phyloP scores from a whole-genome alignment of 2,888 invertebrate genomes.

The Pterobdella sp. region DNA sequence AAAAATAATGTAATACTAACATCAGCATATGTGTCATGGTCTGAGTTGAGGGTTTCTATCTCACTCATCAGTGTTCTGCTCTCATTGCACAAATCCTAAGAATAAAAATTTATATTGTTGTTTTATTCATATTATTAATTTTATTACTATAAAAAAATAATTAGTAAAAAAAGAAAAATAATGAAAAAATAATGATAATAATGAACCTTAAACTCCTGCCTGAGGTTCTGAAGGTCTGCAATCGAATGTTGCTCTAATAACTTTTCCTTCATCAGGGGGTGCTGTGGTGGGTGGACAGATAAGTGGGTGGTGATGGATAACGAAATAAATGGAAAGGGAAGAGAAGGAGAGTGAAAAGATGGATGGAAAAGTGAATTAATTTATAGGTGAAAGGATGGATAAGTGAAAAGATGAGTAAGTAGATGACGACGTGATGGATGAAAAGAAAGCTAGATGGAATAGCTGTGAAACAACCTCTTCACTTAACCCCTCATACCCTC shows the following conservation, averaged over 20 bases:
- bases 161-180: not conserved
- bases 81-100: not conserved
- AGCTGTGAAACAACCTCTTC: too few relatives aligned
- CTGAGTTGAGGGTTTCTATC: not conserved
- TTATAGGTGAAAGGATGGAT: not conserved
- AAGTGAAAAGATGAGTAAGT: not conserved
- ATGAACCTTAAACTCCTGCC: not conserved
- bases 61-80: not conserved
- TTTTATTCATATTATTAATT: not conserved
- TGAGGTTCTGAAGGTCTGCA: not conserved
- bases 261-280: slow-evolving; percentile 55
- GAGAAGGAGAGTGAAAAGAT: not conserved
- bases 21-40: not conserved
- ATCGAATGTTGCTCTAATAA: not conserved
- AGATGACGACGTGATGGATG: too few relatives aligned
- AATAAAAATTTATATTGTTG: not conserved
- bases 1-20: slow-evolving; percentile 32
- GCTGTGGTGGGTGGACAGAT: slow-evolving; percentile 40
- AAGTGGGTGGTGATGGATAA: not conserved
- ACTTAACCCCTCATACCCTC: not conserved
- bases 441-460: too few relatives aligned
- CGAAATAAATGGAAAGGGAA: too few relatives aligned
- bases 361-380: not conserved
- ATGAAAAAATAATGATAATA: not conserved
- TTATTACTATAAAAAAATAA: not conserved